Conservation (phyloP, 1,140 invertebrate genomes). For the Drosophila nigromelanica region DNA sequence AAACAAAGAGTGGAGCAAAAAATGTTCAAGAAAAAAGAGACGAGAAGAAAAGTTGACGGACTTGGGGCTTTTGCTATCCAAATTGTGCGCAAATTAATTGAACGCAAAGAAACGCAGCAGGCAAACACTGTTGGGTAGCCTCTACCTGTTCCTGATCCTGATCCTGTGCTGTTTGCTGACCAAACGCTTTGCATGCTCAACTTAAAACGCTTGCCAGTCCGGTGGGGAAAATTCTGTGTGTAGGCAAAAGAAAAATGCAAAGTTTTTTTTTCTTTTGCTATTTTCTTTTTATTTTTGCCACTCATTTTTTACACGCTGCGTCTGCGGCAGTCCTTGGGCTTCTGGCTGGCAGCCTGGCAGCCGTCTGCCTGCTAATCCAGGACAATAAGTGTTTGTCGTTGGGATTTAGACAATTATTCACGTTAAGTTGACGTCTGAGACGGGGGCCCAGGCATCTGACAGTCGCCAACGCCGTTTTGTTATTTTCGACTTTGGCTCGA, state of each 20-base stretch:
- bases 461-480: conserved; percentile 54
- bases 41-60: conserved; percentile 42
- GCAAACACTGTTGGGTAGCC: conserved; percentile 55
- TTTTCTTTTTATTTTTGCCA: conserved; percentile 24
- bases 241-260: conserved; percentile 47
- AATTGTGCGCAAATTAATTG: conserved; percentile 81
- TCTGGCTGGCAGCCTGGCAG: conserved; percentile 8
- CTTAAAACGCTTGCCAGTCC: conserved; percentile 69
- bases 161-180: conserved; percentile 35
- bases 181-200: conserved; percentile 70
- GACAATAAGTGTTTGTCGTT: conserved; percentile 83
- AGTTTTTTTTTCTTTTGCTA: conserved; percentile 50
- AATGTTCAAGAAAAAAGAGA: not conserved
- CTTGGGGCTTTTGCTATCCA: conserved; percentile 57
- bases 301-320: conserved; percentile 64
- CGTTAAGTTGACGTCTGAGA: conserved; percentile 82
- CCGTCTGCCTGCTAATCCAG: conserved; percentile 77
- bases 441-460: conserved; percentile 71
- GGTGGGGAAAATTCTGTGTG: conserved; percentile 22
- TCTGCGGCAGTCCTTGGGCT: conserved; percentile 50
- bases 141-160: conserved; percentile 38
- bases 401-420: conserved; percentile 83
- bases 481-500: conserved; percentile 30
- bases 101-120: conserved; percentile 79
- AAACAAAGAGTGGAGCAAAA: conserved; percentile 9